Evolutionary conservation across 2,113 vertebrate genomes (phyloP), one percentile per base, ranked within the genome.

Genomic region (Lagopus leucura): DNA sequence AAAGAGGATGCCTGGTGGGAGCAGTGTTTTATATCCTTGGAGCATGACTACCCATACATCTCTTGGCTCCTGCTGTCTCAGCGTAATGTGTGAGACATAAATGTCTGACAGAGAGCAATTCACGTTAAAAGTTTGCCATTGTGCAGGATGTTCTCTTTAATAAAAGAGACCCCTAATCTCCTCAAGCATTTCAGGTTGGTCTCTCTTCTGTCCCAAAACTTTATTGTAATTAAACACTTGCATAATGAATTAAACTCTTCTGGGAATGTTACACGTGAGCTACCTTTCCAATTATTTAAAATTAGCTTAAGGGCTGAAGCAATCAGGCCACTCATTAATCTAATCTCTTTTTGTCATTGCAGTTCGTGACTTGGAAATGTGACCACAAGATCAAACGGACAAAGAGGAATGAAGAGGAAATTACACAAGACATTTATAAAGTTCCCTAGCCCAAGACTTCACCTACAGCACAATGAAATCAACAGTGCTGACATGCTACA

Each of bases 251-350:
- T 19, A n/a, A 81, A 52, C 38, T 82, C 89, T 73, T 27, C 47
- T 48, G 60, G 63, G 81, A 91, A 55, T 48, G 13, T 61, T 90
- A 75, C 92, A 85, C 92, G 77, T 8, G 11, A 95, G 70, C 70
- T 76, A 89, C 71, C 82, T 94, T 79, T 86, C 82, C 93, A 96
- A 89, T 96, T 92, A 92, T 57, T 94, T 94, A 84, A 93, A 94
- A 84, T 82, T 85, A 95, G 77, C 83, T 90, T 86, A 77, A 96
- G 84, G 89, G 79, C 60, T 58, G 78, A 91, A 82, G 65, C 65
- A 96, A 95, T 97, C 92, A 97, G 83, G 70, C 27, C n/a, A 50
- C 75, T 94, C 90, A 93, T 78, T 91, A 91, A 95, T 88, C 82
- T 86, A 55, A 92, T 79, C 71, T 67, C 14, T 85, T 95, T 93